A percentile compares a stretch with the other conserved stretches of the same genome.
Conservation (phyloP, 2,888 invertebrate species). For the Netelia inedita region DNA sequence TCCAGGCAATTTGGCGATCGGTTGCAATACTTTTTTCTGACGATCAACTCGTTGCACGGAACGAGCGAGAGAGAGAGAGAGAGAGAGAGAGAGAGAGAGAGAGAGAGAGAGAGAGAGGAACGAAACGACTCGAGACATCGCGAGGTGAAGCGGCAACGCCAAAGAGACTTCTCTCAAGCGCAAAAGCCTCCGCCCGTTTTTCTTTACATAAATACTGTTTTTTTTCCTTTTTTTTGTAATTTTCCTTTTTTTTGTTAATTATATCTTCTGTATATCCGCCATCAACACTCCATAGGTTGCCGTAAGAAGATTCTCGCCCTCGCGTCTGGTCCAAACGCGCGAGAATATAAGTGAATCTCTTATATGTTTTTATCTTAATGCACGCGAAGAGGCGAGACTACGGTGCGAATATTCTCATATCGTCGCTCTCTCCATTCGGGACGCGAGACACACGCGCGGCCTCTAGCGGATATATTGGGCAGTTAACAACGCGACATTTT, state of each 20-base stretch:
- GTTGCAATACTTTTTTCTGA: conserved; percentile 68
- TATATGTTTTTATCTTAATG: conserved; percentile 65
- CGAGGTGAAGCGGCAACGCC: conserved; percentile 28
- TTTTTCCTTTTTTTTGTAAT: conserved; percentile 48
- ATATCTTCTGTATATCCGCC: conserved; percentile 47
- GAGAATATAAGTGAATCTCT: neutral
- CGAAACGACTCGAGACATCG: conserved; percentile 10
- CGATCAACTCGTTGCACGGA: conserved; percentile 33
- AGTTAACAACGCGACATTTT: conserved; percentile 64
- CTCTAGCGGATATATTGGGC: conserved; percentile 61
- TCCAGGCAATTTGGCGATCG: conserved; percentile 79
- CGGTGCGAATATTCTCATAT: conserved; percentile 67
- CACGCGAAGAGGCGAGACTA: conserved; percentile 43
- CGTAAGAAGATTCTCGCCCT: conserved; percentile 26
- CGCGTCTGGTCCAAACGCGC: neutral
- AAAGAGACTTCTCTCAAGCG: conserved; percentile 33
- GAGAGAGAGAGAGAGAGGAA: conserved; percentile 4
- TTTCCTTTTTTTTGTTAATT: conserved; percentile 15
- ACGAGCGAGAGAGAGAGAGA: conserved; percentile 9
- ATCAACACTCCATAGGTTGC: conserved; percentile 36
- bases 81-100: conserved; percentile 7
- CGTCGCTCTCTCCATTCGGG: conserved; percentile 47
- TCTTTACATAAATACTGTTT: too few relatives aligned
- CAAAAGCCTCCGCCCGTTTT: conserved; percentile 48
- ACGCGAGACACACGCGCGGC: conserved; percentile 48